Base-by-base conservation (phyloP, 2,113 vertebrate species). In the Scomber scombrus region DNA sequence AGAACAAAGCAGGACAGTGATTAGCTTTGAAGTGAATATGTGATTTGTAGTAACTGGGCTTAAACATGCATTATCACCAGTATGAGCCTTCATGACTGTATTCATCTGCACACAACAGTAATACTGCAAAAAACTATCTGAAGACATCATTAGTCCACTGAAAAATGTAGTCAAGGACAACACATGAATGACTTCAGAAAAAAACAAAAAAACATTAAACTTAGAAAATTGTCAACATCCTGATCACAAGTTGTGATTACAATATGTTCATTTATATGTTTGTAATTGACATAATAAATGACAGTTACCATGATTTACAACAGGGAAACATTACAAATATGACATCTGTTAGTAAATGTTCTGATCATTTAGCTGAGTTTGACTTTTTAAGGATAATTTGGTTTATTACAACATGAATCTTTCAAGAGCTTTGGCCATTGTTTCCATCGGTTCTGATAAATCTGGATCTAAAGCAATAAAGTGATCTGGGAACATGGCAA, bases 251-350 rank as follows among this genome's bases (percentile, higher is more conserved):
- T 23, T 5, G 43, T 15, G 34, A 52, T 50, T 75, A 75, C n/a
- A 29, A 56, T 49, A 0, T 64, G 8, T 64, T 77, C 66, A 47
- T 66, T 21, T 63, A 6, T 40, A 3, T 63, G 8, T 40, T 40
- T 40, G 18, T 6, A 3, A 31, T 43, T 62, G 15, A 43, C 62
- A 55, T 62, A 34, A 75, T 64, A 51, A 64, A 58, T 64, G 45
- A 55, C 70, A 74, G 21, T 68, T 49, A 61, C n/a, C 16, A 21
- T 60, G 63, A 34, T 66, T 63, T 68, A 73, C 62, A 63, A 84
- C 19, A 65, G 63, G 63, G 54, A 76, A 70, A 75, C 31, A 49
- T 62, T 40, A 73, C 55, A 73, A 63, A 65, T 73, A 78, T 78
- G 58, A 63, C 58, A 55, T 71, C 15, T 26, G 58, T 21, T 60